Base-by-base conservation (phyloP, 2,888 invertebrate species). In the Ornithoptera alexandrae region DNA sequence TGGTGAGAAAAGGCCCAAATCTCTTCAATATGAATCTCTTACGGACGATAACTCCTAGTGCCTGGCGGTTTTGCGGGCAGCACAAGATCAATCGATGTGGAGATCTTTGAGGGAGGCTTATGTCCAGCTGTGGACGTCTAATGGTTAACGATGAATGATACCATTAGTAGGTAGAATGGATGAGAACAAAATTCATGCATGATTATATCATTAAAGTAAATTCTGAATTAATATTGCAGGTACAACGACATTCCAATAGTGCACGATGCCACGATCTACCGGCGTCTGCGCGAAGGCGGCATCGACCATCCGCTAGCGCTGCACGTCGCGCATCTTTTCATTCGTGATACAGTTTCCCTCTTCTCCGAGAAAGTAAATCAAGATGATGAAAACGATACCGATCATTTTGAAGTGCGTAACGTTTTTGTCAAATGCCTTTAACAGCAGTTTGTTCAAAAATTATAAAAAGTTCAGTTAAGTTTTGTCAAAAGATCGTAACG, bases 261-360 rank as follows among this genome's bases (percentile, higher is more conserved):
- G 65, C 97, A 97, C 85, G 98, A 99, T 84, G 90, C 95, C 79
- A 94, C 94, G 36, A 95, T 98, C 77, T 98, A 97, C 87, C 92
- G 96, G 73, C 95, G 97, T 76, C 94, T 99, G 74, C 90, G 95
- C 62, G 96, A 96, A 65, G 97, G 97, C 81, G 97, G 97, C 76
- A 98, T 99, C 78, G 99, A 99, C 93, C 96, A 96, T 83, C 93
- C 97, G 72, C 92, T 99, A 75, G 98, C 99, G 3, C 95, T 97
- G 85, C 99, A 99, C 86, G 95, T 99, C 72, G 98, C 99, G 18
- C 99, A 99, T 90, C 94, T 99, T 74, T 99, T 99, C 87, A 99
- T 99, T 74, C 94, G 99, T 68, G 99, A 99, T 89, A 96, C 98
- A 0, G 96, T 99, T 5, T 98, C 98, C 6, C 91, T 99, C 68